Evolutionary conservation across 2,113 vertebrate species (phyloP), one percentile per base, ranked within the genome.

Genomic region (Spea multiplicata): DNA sequence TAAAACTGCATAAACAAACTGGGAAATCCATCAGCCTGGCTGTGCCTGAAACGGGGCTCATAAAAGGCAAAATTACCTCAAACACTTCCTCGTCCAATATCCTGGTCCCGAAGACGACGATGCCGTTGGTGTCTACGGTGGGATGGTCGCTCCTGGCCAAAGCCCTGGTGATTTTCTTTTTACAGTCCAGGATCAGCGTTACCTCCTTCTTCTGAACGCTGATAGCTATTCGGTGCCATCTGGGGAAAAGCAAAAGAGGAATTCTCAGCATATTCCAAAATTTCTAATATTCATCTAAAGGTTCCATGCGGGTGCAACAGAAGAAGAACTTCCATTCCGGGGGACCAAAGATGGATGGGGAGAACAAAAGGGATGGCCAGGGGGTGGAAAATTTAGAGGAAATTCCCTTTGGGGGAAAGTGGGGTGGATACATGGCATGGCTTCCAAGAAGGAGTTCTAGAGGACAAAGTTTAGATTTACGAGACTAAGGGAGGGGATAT

Each of bases 51-150:
- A 71, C 57, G 16, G 9, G 47, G 9, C 67, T 64, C 13, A 6
- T 0, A 5, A 64, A 64, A 17, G 55, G 55, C 0, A 0, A 0
- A 13, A 93, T 87, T 84, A 99, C 97, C 97, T 99, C 96, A 82
- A 99, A 99, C 81, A 99, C 95, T 82, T 99, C 96, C 83, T 99
- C 97, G 44, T 99, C 97, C 90, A 99, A 87, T 75, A 99, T 98
- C 82, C 97, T 94, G 4, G 97, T 97, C 78, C 97, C 97, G 14
- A 99, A 99, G 0, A 99, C 96, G 0, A 98, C 88, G 82, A 99
- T 99, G 83, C 97, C 97, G 0, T 96, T 98, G 83, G 94, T 93
- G 0, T 99, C 97, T 10, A 99, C 88, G 74, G 95, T 87, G 71
- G 97, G 95, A 52, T 92, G 89, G 44, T 92, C 89, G 1, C 95